Evolutionary conservation across 2,797 vertebrate genomes (phyloP).

Genomic region (Pantherophis alleghaniensis): DNA sequence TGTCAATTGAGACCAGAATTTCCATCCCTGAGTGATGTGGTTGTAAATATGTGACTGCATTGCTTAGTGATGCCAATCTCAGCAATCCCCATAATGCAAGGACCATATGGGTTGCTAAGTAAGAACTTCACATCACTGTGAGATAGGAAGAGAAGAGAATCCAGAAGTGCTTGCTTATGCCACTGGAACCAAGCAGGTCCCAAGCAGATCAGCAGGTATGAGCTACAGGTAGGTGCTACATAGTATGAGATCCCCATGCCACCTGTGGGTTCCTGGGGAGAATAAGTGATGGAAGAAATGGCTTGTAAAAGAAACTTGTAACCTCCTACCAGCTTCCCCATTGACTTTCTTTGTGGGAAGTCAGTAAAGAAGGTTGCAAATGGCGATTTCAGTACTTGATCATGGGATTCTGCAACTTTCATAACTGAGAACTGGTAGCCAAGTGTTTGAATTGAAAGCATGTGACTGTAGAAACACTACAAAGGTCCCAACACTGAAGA

Average conservation of each 20-base stretch:
- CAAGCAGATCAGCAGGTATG: background rate
- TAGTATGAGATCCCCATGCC: background rate
- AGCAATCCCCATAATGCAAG: background rate
- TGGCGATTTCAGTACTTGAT: background rate
- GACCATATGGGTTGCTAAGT: background rate
- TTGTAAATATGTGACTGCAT: background rate
- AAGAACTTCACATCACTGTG: background rate
- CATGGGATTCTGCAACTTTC: background rate
- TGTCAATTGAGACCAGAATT: background rate
- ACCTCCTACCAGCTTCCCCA: background rate
- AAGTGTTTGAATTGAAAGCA: background rate
- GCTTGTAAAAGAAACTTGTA: background rate
- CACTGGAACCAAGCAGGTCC: background rate
- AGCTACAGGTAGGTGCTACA: background rate
- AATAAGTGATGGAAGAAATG: background rate
- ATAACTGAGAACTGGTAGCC: background rate
- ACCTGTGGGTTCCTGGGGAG: background rate
- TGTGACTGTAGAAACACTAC: background rate
- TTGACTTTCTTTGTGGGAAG: background rate
- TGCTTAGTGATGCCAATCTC: background rate
- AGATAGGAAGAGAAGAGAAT: background rate
- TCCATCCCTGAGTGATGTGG: background rate
- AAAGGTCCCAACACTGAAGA: background rate
- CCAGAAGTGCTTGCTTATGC: background rate
- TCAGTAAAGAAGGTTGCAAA: background rate